These are phyloP conservation scores for Sepiola atlantica DNA, from an alignment of 2,888 invertebrate genomes.

Conservation along the genomic window DNA sequence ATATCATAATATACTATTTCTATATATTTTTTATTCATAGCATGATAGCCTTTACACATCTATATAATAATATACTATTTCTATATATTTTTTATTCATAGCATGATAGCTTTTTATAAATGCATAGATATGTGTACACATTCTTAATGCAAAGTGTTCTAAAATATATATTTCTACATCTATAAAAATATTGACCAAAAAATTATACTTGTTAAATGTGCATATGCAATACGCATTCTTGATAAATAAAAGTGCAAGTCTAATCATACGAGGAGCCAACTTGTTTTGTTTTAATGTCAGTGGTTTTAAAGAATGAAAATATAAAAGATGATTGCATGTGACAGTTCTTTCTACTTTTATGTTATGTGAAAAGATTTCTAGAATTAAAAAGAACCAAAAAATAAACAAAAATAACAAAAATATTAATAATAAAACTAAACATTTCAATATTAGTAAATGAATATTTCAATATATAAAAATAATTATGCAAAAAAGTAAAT, in stretches of 20 bases:
- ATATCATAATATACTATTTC: too few relatives aligned
- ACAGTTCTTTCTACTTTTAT: not conserved
- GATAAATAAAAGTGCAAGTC: not conserved
- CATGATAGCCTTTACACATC: too few relatives aligned
- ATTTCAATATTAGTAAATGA: not conserved
- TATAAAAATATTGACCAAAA: not conserved
- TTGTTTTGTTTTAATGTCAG: not conserved
- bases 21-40: too few relatives aligned
- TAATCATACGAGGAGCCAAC: not conserved
- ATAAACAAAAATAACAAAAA: not conserved
- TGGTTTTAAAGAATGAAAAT: not conserved
- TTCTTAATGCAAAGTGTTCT: not conserved
- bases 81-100: not conserved
- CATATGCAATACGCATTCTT: not conserved
- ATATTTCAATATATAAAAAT: not conserved
- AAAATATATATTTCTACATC: not conserved
- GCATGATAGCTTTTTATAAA: not conserved
- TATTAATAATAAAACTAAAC: not conserved
- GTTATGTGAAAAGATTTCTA: not conserved
- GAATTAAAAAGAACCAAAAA: not conserved
- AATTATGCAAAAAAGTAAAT: not conserved
- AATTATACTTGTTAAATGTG: not conserved
- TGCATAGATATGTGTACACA: not conserved
- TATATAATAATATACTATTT: too few relatives aligned
- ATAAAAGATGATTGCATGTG: not conserved